Evolutionary conservation across 2,113 vertebrate species (phyloP).

Genomic region (Crotalus horridus): DNA sequence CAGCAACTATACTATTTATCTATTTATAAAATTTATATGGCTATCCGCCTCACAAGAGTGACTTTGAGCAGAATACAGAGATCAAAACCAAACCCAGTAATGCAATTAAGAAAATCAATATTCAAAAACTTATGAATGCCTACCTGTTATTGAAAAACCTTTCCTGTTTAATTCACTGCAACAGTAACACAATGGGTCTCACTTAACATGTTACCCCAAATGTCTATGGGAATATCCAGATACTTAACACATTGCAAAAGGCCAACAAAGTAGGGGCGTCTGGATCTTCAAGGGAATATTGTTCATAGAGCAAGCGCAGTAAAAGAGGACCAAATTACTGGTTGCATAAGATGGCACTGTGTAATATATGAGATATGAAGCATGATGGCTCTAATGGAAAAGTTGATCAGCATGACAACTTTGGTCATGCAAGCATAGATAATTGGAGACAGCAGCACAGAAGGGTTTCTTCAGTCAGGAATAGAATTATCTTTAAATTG

Average conservation of each 20-base stretch:
- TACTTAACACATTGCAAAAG: neutral
- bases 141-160: neutral
- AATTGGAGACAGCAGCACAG: neutral
- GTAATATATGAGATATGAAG: neutral
- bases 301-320: neutral
- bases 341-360: neutral
- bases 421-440: neutral
- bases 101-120: neutral
- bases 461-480: neutral
- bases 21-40: neutral
- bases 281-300: neutral
- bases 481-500: neutral
- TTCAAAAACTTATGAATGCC: neutral
- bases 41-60: neutral
- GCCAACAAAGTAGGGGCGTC: neutral
- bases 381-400: neutral
- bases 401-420: neutral
- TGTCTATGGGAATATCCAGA: neutral
- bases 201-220: neutral
- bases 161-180: neutral
- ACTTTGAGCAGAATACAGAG: neutral
- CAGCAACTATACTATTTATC: neutral
- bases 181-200: neutral
- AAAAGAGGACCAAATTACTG: neutral
- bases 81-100: neutral